Base-by-base conservation (phyloP, 2,888 invertebrate genomes). In the Sphaerophoria rueppellii region DNA sequence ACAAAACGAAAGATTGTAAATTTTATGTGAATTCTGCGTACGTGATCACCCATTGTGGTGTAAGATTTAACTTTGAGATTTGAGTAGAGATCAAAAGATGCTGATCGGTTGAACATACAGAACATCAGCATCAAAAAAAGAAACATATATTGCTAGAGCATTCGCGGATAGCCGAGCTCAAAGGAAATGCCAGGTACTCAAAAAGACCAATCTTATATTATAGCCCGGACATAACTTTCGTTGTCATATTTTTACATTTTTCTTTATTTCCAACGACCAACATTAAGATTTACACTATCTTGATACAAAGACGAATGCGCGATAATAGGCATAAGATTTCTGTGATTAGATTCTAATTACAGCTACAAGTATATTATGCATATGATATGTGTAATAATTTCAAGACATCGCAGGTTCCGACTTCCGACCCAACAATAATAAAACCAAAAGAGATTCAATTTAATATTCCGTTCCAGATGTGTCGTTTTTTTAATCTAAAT, bases 1-100 rank as follows among this genome's bases (percentile, higher is more conserved):
- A 76, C 85, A 81, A 85, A 85, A 81, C 76, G 82, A 83, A 78
- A 81, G 80, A 85, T 85, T 85, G 76, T 85, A 85, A 85, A 85
- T 85, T 85, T 85, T 81, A 85, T 85, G 85, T 80, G 85, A 85
- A 85, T 85, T 85, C 81, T 85, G 85, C 85, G 88, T 90, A 90
- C 91, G 91, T 91, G 91, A 90, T 91, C 91, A 90, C 91, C 91
- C 91, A 90, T 91, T 89, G 88, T 90, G 90, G 90, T 90, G 89
- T 90, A 90, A 91, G 90, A 90, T 91, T 91, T 91, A 85, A 85
- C 81, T 85, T 81, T 72, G 72, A 63, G 73, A n/a, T n/a, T n/a
- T n/a, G n/a, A n/a, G 24, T 34, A 72, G 73, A 85, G 85, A 85
- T 85, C 85, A 81, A 81, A 76, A 85, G 85, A 77, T 52, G 81